Conservation (phyloP, 2,888 invertebrate species). For the Portevinia maculata region DNA sequence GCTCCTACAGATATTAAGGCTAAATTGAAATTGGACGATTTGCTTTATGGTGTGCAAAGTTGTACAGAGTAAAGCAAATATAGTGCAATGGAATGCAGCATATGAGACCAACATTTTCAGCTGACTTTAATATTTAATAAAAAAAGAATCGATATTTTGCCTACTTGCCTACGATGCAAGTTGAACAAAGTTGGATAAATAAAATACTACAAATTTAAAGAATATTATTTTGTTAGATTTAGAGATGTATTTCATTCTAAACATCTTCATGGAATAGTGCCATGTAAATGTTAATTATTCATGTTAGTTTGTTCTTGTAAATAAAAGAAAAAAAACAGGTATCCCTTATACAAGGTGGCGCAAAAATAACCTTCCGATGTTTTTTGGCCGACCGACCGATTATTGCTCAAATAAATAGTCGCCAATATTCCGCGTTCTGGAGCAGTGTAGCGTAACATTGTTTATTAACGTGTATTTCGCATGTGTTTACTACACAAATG, state of each 20-base stretch:
- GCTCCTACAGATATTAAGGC: conserved; percentile 80
- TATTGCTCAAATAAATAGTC: no score
- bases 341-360: no score
- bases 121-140: conserved; percentile 19
- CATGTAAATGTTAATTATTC: conserved; percentile 3
- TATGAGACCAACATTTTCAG: conserved; percentile 11
- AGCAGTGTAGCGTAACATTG: no score
- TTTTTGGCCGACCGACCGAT: no score
- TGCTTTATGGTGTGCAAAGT: conserved; percentile 81
- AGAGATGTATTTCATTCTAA: conserved; percentile 1
- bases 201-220: background rate
- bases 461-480: no score
- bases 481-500: no score
- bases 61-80: conserved; percentile 77
- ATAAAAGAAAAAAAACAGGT: no score
- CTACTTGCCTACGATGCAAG: conserved; percentile 80
- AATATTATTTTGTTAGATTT: background rate
- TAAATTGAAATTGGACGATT: conserved; percentile 82
- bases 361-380: no score
- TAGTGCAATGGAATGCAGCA: conserved; percentile 71
- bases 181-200: conserved; percentile 78
- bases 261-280: background rate
- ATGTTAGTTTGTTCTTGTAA: conserved; percentile 10
- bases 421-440: no score
- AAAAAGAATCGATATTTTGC: conserved; percentile 76